phyloP scores from a whole-genome alignment of 2,797 vertebrate species.

The Paramormyrops hopkinsi region DNA sequence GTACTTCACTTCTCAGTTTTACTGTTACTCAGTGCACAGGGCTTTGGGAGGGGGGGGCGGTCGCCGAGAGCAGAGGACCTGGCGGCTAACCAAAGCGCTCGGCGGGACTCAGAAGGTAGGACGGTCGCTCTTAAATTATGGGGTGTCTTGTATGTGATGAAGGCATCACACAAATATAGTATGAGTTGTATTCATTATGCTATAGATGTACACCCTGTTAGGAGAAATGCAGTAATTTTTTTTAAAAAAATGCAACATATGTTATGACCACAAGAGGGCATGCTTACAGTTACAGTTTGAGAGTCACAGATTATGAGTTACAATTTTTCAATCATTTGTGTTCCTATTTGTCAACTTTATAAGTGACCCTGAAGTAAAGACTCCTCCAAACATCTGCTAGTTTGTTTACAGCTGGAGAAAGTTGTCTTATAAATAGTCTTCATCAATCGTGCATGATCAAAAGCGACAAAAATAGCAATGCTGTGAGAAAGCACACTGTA shows the following conservation, averaged over 20 bases:
- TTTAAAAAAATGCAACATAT: not conserved
- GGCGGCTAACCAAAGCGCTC: not conserved
- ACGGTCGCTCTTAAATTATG: not conserved
- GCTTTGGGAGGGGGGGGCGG: not conserved
- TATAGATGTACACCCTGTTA: not conserved
- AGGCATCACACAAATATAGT: not conserved
- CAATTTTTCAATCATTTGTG: not conserved
- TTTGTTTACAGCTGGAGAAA: not conserved
- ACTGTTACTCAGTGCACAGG: not conserved
- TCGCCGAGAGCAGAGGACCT: not conserved
- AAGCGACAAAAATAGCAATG: not conserved
- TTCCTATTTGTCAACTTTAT: not conserved
- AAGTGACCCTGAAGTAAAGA: not conserved
- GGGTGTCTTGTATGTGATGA: not conserved
- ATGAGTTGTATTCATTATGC: not conserved
- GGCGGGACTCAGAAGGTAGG: not conserved
- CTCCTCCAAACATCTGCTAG: not conserved
- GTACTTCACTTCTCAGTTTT: constrained; percentile 21
- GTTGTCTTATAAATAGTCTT: not conserved
- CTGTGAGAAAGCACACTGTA: not conserved
- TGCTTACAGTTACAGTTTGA: constrained; percentile 19
- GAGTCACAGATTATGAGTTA: not conserved
- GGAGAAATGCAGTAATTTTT: not conserved
- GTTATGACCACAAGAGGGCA: constrained; percentile 38
- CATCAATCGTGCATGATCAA: not conserved